A percentile compares a stretch with the other conserved stretches of the same genome.
Conservation (phyloP, 2,797 vertebrate genomes). For the Aratinga solstitialis region DNA sequence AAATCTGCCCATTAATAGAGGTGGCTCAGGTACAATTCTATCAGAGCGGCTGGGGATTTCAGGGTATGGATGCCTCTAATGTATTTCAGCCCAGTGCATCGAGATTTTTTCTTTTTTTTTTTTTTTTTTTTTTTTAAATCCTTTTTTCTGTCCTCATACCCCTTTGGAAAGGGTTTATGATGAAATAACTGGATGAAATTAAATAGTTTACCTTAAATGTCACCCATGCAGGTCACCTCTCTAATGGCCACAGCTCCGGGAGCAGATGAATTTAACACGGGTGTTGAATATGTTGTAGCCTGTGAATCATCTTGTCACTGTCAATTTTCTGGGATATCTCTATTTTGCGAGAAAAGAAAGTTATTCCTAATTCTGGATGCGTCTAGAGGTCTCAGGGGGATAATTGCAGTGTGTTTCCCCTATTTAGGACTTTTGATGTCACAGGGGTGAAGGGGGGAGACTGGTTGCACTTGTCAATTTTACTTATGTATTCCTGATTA, state of each 20-base stretch:
- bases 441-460: conserved; percentile 69
- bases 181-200: conserved; percentile 87
- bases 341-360: conserved; percentile 89
- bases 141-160: conserved; percentile 55
- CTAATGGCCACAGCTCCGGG: conserved; percentile 89
- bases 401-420: conserved; percentile 78
- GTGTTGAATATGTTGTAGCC: conserved; percentile 93
- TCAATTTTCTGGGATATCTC: conserved; percentile 98
- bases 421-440: conserved; percentile 82
- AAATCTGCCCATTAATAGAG: conserved; percentile 52
- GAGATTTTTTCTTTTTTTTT: background rate
- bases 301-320: conserved; percentile 97
- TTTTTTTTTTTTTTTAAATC: background rate
- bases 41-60: conserved; percentile 8
- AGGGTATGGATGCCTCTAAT: background rate
- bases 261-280: conserved; percentile 96
- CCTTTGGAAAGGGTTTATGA: conserved; percentile 74
- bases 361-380: conserved; percentile 83
- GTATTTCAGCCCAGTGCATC: conserved; percentile 22
- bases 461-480: conserved; percentile 83
- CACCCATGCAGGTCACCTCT: conserved; percentile 88
- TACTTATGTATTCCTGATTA: conserved; percentile 77
- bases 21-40: conserved; percentile 34
- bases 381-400: conserved; percentile 78
- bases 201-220: conserved; percentile 95